Percentiles rank a stretch among this genome's conserved stretches.
phyloP scores from a whole-genome alignment of 2,888 invertebrate species.

The Geotrupes spiniger region DNA sequence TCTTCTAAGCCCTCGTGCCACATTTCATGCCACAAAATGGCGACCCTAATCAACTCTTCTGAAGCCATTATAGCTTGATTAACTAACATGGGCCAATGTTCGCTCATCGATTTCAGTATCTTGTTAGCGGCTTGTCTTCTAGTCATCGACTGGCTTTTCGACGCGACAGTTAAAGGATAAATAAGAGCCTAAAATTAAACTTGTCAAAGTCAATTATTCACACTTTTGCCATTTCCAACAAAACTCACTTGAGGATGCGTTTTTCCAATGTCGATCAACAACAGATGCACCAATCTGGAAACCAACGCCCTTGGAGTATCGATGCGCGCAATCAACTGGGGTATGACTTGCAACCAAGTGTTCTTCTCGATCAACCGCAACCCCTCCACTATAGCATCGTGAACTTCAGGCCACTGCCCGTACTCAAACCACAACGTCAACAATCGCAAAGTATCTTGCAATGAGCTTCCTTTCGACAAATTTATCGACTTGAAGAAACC shows the following conservation, averaged over 20 bases:
- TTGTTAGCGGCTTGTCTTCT: constrained; percentile 90
- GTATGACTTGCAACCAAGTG: constrained; percentile 99
- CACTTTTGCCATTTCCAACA: background rate
- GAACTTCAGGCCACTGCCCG: constrained; percentile 90
- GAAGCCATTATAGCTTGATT: constrained; percentile 95
- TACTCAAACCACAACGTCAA: constrained; percentile 98
- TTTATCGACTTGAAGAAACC: constrained; percentile 93
- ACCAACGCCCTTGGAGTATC: constrained; percentile 90
- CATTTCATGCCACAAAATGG: constrained; percentile 98
- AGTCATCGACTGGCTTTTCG: constrained; percentile 84
- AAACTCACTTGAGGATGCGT: constrained; percentile 72
- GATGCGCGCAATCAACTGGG: constrained; percentile 96
- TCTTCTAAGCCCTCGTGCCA: constrained; percentile 99
- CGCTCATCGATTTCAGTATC: constrained; percentile 92
- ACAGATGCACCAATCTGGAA: constrained; percentile 85
- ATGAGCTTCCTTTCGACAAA: constrained; percentile 84
- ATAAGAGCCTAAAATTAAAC: constrained; percentile 76
- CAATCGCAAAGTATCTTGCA: constrained; percentile 93
- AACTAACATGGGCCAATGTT: constrained; percentile 88
- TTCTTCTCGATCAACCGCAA: constrained; percentile 93
- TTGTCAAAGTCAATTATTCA: background rate
- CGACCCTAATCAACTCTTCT: constrained; percentile 95
- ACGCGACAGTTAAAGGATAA: constrained; percentile 95
- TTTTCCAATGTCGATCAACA: constrained; percentile 95
- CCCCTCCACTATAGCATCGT: constrained; percentile 90